These are phyloP conservation scores for Brevimyrus niger DNA, from an alignment of 2,113 vertebrate genomes.

Conservation along the genomic window DNA sequence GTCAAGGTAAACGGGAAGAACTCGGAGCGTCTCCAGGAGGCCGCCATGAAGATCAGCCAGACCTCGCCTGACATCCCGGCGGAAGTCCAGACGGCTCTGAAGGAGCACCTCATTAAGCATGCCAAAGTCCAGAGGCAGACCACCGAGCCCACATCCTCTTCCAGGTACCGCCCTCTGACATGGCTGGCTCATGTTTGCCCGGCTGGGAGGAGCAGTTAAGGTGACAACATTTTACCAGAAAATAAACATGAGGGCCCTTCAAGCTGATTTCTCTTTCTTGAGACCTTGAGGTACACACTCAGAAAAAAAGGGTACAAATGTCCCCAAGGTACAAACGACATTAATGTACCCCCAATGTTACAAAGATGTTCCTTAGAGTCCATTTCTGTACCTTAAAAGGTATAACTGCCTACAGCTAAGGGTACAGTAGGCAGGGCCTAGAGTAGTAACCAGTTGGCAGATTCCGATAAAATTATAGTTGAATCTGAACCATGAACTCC, in stretches of 20 bases:
- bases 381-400: too few species aligned
- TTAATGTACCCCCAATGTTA: too few species aligned
- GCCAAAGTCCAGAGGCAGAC: constrained; percentile 91
- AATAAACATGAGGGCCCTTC: not conserved
- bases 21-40: constrained; percentile 69
- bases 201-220: not conserved
- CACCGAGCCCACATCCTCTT: constrained; percentile 91
- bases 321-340: too few species aligned
- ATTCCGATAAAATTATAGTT: not conserved
- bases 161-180: constrained; percentile 62
- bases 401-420: too few species aligned
- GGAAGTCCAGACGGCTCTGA: constrained; percentile 84
- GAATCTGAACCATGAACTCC: not conserved
- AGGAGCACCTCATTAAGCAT: constrained; percentile 79
- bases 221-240: not conserved
- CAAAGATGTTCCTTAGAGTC: too few species aligned
- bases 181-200: not conserved
- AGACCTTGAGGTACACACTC: not conserved
- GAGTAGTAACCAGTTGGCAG: not conserved
- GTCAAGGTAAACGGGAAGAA: constrained; percentile 72
- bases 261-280: not conserved
- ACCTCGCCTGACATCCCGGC: constrained; percentile 96
- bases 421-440: not conserved
- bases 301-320: too few species aligned
- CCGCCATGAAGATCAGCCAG: constrained; percentile 98